A percentile compares a stretch with the other conserved stretches of the same genome.
These are phyloP conservation scores for Brachionus asplanchnoidis DNA, from an alignment of 1,140 invertebrate genomes.

Conservation along the genomic window DNA sequence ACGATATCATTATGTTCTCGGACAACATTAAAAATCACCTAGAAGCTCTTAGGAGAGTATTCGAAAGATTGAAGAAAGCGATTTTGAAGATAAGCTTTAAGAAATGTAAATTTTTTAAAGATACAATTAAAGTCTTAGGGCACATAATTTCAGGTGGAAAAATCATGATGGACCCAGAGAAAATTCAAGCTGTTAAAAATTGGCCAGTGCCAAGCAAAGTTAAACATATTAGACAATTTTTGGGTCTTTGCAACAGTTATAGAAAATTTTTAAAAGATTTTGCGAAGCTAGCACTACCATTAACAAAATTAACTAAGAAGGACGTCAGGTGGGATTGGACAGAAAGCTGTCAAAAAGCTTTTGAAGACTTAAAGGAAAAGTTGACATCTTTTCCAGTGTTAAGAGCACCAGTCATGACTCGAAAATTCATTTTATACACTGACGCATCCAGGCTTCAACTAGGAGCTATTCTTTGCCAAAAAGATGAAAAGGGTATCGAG, in stretches of 20 bases:
- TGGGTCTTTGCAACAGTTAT: constrained; percentile 49
- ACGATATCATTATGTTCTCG: constrained; percentile 28
- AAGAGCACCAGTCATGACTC: constrained; percentile 42
- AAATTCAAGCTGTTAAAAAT: constrained; percentile 46
- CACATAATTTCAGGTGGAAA: too few species aligned
- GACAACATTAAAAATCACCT: constrained; percentile 7
- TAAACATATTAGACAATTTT: constrained; percentile 47
- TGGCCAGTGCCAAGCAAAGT: constrained; percentile 47
- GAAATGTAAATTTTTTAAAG: constrained; percentile 33
- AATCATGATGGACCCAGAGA: too few species aligned
- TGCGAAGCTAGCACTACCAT: constrained; percentile 45
- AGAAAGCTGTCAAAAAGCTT: constrained; percentile 34
- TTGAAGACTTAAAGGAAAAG: constrained; percentile 43
- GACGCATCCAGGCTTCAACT: constrained; percentile 44
- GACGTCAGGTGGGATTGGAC: constrained; percentile 8
- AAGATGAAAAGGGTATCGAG: constrained; percentile 41
- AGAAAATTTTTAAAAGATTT: constrained; percentile 46
- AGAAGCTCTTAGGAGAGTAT: background rate
- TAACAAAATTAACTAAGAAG: constrained; percentile 43
- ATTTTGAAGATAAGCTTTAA: constrained; percentile 17
- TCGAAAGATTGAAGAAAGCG: constrained; percentile 9
- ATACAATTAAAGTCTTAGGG: constrained; percentile 43
- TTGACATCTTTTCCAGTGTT: constrained; percentile 42
- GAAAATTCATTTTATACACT: constrained; percentile 43
- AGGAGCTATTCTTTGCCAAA: constrained; percentile 44